Evolutionary conservation across 2,113 vertebrate species (phyloP).

Genomic region (Tupaia chinensis): DNA sequence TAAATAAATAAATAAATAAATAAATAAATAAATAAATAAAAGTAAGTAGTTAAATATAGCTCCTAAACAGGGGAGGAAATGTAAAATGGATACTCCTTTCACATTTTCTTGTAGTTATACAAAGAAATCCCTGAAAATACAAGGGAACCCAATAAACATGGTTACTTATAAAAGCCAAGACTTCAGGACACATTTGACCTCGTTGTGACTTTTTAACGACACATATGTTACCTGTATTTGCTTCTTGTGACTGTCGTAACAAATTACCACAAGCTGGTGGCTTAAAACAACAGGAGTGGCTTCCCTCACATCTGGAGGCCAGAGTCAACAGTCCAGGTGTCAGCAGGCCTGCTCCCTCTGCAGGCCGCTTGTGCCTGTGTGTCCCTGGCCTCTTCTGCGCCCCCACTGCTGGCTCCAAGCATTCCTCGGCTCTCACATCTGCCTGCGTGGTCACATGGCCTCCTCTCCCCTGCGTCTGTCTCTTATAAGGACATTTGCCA

Average conservation of each 20-base stretch:
- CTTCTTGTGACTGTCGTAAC: not conserved
- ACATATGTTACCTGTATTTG: not conserved
- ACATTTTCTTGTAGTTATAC: not conserved
- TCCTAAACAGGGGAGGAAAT: not conserved
- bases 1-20: too few species aligned
- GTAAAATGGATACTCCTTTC: not conserved
- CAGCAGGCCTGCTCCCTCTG: not conserved
- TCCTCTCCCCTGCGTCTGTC: not conserved
- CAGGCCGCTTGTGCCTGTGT: too few species aligned
- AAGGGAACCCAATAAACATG: not conserved
- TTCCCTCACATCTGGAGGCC: not conserved
- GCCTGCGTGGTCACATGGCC: rapidly evolving
- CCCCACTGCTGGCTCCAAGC: rapidly evolving
- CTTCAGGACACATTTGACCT: not conserved
- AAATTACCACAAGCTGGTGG: not conserved
- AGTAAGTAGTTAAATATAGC: too few species aligned
- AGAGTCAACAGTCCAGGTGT: too few species aligned
- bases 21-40: too few species aligned
- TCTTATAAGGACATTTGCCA: not conserved
- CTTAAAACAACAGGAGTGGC: not conserved
- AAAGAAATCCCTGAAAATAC: not conserved
- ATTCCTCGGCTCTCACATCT: not conserved
- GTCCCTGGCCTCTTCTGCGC: not conserved
- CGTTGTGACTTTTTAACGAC: not conserved
- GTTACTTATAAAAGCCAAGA: not conserved